Conservation (phyloP, 2,797 vertebrate species). For the Manis pentadactyla region DNA sequence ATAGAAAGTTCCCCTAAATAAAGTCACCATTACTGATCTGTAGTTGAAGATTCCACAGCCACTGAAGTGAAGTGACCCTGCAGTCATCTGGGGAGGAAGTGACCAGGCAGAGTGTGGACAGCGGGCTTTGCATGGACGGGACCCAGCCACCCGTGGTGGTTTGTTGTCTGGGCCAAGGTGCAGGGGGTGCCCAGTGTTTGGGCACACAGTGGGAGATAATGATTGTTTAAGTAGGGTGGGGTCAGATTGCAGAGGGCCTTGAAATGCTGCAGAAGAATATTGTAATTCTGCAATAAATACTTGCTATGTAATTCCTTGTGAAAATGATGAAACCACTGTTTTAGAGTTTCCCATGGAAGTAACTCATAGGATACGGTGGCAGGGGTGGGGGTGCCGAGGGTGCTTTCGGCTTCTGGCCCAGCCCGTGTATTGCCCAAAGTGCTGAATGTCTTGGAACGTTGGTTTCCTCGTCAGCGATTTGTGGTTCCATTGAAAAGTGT, state of each 20-base stretch:
- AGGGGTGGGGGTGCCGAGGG: too few species aligned
- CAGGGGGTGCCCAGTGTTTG: neutral
- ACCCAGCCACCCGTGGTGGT: too few species aligned
- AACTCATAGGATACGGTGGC: too few species aligned
- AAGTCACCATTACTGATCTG: neutral
- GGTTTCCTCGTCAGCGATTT: neutral
- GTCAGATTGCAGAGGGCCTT: neutral
- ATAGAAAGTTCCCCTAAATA: neutral
- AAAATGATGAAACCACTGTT: neutral
- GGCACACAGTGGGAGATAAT: neutral
- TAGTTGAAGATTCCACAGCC: neutral
- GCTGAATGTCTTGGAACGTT: neutral
- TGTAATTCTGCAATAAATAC: neutral
- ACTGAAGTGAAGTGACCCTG: neutral
- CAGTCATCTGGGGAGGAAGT: too few species aligned
- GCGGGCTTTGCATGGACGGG: too few species aligned
- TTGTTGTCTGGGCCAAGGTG: accelerated
- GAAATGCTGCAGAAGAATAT: neutral
- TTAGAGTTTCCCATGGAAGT: neutral
- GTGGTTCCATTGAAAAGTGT: neutral
- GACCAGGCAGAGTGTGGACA: accelerated
- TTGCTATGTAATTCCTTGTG: neutral
- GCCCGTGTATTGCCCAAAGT: neutral
- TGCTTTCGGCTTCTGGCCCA: neutral
- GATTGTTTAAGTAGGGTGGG: neutral